Conservation (phyloP, 2,888 invertebrate species). For the Oscheius sp. region DNA sequence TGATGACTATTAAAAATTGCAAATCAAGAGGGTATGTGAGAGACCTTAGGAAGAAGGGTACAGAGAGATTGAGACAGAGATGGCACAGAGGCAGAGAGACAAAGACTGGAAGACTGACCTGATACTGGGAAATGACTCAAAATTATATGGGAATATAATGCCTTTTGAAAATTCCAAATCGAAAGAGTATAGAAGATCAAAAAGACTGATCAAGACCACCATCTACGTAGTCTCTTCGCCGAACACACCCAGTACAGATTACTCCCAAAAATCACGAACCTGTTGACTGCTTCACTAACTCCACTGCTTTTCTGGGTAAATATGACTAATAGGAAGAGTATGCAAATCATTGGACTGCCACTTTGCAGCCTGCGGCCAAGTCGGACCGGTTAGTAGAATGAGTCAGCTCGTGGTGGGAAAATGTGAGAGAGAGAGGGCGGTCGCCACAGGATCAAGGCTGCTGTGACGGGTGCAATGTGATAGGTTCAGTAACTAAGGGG, state of each 20-base stretch:
- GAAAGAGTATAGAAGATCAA: no score
- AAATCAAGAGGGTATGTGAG: no score
- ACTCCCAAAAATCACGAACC: conserved; percentile 9
- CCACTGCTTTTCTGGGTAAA: no score
- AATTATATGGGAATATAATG: no score
- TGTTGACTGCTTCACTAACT: conserved; percentile 12
- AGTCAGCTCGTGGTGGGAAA: conserved; percentile 10
- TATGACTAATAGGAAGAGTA: not conserved
- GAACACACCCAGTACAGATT: not conserved
- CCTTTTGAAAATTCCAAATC: no score
- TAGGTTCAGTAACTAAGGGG: conserved; percentile 11
- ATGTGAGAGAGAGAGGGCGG: conserved; percentile 2
- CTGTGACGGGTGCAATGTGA: conserved; percentile 1
- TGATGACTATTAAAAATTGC: no score
- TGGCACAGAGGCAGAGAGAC: no score
- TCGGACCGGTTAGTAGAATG: conserved; percentile 22
- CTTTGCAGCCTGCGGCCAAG: conserved; percentile 17
- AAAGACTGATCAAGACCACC: not conserved
- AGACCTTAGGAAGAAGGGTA: no score
- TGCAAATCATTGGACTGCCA: conserved; percentile 15
- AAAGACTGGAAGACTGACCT: no score
- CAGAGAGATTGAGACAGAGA: no score
- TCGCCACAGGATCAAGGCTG: conserved; percentile 21
- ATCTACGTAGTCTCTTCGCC: conserved; percentile 5
- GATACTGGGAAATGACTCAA: no score